Evolutionary conservation across 2,113 vertebrate genomes (phyloP).

Genomic region (Saiga tatarica): DNA sequence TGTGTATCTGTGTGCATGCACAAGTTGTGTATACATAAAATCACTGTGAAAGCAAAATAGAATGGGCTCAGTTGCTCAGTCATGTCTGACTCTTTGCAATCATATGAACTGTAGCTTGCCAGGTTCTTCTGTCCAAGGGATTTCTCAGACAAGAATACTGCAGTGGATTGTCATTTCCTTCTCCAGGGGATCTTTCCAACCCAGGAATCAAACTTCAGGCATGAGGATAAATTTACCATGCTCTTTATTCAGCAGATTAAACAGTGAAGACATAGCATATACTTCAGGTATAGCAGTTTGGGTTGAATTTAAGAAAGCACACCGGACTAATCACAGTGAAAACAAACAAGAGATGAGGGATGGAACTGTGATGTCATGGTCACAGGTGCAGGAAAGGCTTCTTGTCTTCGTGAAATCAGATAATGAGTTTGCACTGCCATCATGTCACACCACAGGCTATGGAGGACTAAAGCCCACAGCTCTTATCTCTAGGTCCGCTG

Average conservation of each 20-base stretch:
- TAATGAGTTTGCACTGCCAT: background rate
- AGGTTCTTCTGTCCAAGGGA: background rate
- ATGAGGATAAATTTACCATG: background rate
- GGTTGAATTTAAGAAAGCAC: background rate
- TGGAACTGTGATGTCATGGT: too few species aligned
- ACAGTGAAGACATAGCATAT: background rate
- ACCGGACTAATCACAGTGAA: background rate
- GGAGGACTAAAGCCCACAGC: background rate
- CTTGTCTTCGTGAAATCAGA: background rate
- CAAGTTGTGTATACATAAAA: background rate
- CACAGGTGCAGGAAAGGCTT: background rate
- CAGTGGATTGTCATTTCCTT: background rate
- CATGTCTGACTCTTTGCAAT: background rate
- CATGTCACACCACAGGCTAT: rapidly evolving
- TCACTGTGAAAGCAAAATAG: background rate
- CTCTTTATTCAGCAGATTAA: background rate
- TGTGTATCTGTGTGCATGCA: background rate
- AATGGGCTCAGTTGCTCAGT: background rate
- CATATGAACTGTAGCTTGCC: background rate
- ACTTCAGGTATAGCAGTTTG: background rate
- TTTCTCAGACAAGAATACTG: background rate
- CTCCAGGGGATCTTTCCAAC: background rate
- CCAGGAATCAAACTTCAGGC: background rate
- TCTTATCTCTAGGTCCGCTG: background rate
- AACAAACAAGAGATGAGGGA: background rate